Percentiles rank a stretch among this genome's conserved stretches.
Evolutionary conservation across 2,797 vertebrate species (phyloP).

Genomic region (Falco concolor): DNA sequence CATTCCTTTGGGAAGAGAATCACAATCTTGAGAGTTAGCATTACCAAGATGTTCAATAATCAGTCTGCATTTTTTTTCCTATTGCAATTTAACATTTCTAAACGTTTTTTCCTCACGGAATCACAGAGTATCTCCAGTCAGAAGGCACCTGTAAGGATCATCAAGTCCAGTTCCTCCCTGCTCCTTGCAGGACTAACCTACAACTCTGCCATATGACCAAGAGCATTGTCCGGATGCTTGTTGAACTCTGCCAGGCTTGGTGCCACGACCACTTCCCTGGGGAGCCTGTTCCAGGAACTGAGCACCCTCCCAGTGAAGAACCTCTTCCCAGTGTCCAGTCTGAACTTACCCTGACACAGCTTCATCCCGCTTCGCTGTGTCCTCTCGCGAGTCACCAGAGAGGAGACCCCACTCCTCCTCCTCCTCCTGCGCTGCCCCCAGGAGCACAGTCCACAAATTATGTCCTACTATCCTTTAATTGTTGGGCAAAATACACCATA

Average conservation of each 20-base stretch:
- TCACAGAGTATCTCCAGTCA: neutral
- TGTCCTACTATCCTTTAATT: neutral
- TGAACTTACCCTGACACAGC: neutral
- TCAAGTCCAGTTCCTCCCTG: neutral
- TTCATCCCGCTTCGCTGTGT: neutral
- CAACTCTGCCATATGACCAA: neutral
- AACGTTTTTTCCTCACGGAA: neutral
- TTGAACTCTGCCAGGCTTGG: neutral
- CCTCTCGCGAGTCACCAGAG: neutral
- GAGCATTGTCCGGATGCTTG: accelerated
- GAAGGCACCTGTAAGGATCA: neutral
- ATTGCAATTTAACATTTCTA: neutral
- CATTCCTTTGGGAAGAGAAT: neutral
- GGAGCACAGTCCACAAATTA: neutral
- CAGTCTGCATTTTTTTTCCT: neutral
- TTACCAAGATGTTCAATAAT: neutral
- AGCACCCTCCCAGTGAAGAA: neutral
- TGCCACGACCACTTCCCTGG: neutral
- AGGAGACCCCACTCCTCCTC: neutral
- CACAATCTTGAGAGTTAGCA: neutral
- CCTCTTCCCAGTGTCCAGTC: neutral
- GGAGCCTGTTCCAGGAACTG: neutral
- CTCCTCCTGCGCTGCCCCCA: too few relatives aligned
- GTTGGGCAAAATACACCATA: neutral
- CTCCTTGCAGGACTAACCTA: neutral